These are phyloP conservation scores for Saimiri boliviensis DNA, from an alignment of 2,113 vertebrate genomes.

Conservation along the genomic window DNA sequence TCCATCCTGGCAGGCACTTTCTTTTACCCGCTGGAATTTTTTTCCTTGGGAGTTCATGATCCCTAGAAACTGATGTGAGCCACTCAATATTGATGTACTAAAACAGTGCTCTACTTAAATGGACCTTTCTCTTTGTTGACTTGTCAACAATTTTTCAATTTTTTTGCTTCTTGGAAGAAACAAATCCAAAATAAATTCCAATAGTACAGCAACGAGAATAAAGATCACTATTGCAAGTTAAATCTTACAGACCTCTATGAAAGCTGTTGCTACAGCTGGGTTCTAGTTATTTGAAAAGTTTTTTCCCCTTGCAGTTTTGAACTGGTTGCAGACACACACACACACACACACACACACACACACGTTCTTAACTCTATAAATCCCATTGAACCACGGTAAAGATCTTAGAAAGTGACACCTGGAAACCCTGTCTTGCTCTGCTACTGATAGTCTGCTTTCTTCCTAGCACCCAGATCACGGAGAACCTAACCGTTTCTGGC, in stretches of 20 bases:
- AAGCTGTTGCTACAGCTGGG: conserved; percentile 26
- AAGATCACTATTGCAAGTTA: conserved; percentile 70
- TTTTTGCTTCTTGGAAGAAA: conserved; percentile 27
- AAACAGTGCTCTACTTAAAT: conserved; percentile 24
- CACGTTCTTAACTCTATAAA: neutral
- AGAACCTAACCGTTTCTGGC: neutral
- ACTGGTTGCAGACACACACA: neutral
- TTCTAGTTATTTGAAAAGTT: conserved; percentile 10
- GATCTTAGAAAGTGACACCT: neutral
- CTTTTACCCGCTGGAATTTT: conserved; percentile 17
- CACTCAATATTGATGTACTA: neutral
- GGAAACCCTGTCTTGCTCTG: neutral
- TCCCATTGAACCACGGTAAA: neutral
- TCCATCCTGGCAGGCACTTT: conserved; percentile 5
- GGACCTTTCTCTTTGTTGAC: conserved; percentile 53
- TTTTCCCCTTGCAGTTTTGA: conserved; percentile 8
- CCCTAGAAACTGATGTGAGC: conserved; percentile 51
- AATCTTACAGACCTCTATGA: conserved; percentile 59
- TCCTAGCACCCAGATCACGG: neutral
- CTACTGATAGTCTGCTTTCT: neutral
- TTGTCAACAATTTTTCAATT: conserved; percentile 50
- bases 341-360: too few species aligned
- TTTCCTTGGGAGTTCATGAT: conserved; percentile 47
- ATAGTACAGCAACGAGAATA: conserved; percentile 40
- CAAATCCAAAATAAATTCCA: neutral